Evolutionary conservation across 1,140 invertebrate genomes (phyloP).

Genomic region (Meloidogyne hapla): DNA sequence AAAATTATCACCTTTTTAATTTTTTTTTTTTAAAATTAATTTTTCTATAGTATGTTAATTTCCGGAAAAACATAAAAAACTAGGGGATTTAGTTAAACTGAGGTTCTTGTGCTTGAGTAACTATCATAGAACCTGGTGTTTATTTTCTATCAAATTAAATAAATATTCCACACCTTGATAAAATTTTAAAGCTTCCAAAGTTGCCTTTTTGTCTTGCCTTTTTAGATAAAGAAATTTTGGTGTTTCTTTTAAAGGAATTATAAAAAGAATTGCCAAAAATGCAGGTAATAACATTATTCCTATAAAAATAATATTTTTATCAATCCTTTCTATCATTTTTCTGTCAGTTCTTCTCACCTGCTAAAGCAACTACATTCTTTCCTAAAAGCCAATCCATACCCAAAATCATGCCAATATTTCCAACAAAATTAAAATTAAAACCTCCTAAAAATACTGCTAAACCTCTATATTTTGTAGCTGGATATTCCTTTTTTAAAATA

Average conservation of each 20-base stretch:
- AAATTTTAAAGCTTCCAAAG: conserved; percentile 37
- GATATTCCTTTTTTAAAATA: conserved; percentile 42
- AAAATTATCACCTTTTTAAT: conserved; percentile 2
- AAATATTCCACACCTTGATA: conserved; percentile 36
- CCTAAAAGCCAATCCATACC: conserved; percentile 49
- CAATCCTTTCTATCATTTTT: neutral
- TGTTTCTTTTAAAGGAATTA: conserved; percentile 46
- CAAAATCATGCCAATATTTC: conserved; percentile 44
- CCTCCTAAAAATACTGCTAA: conserved; percentile 42
- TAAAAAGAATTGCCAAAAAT: conserved; percentile 36
- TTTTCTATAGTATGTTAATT: no score
- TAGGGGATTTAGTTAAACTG: no score
- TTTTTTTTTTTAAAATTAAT: neutral
- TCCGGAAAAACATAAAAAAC: no score
- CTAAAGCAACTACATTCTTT: conserved; percentile 32
- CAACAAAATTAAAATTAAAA: conserved; percentile 32
- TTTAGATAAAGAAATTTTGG: conserved; percentile 52
- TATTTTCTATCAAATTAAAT: no score
- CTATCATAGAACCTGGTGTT: no score
- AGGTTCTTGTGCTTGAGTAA: no score
- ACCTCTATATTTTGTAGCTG: conserved; percentile 45
- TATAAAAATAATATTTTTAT: conserved; percentile 4
- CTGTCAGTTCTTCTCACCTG: conserved; percentile 15
- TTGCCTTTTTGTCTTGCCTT: conserved; percentile 35
- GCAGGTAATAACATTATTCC: conserved; percentile 39